Base-by-base conservation (phyloP, 2,113 vertebrate genomes). In the Empidonax alnorum region DNA sequence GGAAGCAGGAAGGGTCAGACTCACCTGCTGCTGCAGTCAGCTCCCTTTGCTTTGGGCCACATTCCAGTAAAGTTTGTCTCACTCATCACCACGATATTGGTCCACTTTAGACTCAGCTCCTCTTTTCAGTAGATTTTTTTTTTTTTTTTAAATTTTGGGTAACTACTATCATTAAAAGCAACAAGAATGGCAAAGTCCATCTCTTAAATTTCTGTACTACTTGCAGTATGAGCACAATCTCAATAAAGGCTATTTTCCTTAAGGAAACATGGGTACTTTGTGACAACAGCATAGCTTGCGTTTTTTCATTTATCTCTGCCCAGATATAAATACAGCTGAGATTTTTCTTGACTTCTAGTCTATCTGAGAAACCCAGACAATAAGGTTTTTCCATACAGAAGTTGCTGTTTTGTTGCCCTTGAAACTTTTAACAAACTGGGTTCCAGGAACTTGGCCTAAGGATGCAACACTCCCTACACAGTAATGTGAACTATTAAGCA, bases 401-500 rank as follows among this genome's bases (percentile, higher is more conserved):
- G 39, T 79, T 52, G 7, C 53, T 86, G 44, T 55, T 94, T 67
- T 95, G 82, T 87, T 97, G 93, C 52, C 95, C 94, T 98, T 97
- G 95, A 97, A 98, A 97, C 82, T 97, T 97, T 84, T 77, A 92
- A 91, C 72, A 91, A 90, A 86, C 68, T 61, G 76, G 88, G 84
- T 94, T 80, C 67, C 94, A 79, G 90, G 52, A 77, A 97, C 78
- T 96, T 97, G 95, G 97, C 97, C 97, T 88, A 87, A 84, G 95
- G 91, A 96, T 92, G 95, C 89, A 97, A 67, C 77, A 46, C 73
- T 97, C 93, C 87, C 94, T 90, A 91, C 93, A 49, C 85, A 93
- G 87, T 97, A 97, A 98, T 98, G 90, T 95, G 90, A 94, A 97
- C 96, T 97, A 97, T 98, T 98, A 98, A 98, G 95, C 97, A 98